phyloP scores from a whole-genome alignment of 2,888 invertebrate species.

The Ornithoptera priamus region DNA sequence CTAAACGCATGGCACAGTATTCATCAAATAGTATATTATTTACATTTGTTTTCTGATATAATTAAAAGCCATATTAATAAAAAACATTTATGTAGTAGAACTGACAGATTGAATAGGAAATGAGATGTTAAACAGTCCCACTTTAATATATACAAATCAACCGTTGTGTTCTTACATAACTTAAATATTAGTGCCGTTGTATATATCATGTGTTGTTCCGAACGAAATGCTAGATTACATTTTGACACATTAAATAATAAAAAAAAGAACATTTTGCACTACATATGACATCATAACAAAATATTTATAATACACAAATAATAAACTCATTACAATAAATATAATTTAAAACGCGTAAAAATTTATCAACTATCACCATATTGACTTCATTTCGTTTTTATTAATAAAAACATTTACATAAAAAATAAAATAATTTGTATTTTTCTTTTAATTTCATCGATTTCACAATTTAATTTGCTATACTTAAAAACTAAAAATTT shows the following conservation, averaged over 20 bases:
- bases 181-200: background rate
- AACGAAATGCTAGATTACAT: too few species aligned
- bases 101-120: background rate
- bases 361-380: background rate
- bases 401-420: background rate
- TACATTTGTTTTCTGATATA: background rate
- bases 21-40: background rate
- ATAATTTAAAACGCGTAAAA: too few species aligned
- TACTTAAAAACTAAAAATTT: slow-evolving; percentile 30
- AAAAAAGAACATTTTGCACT: background rate
- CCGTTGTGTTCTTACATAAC: background rate
- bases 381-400: background rate
- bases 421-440: background rate
- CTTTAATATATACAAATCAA: too few species aligned
- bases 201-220: background rate
- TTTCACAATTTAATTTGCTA: background rate
- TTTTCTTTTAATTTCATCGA: background rate
- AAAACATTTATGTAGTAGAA: background rate
- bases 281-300: background rate
- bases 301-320: background rate
- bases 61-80: background rate
- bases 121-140: too few species aligned
- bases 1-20: slow-evolving; percentile 1
- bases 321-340: background rate
- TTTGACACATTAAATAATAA: too few species aligned